Conservation (phyloP, 2,797 vertebrate genomes). For the Acanthurus lineatus region DNA sequence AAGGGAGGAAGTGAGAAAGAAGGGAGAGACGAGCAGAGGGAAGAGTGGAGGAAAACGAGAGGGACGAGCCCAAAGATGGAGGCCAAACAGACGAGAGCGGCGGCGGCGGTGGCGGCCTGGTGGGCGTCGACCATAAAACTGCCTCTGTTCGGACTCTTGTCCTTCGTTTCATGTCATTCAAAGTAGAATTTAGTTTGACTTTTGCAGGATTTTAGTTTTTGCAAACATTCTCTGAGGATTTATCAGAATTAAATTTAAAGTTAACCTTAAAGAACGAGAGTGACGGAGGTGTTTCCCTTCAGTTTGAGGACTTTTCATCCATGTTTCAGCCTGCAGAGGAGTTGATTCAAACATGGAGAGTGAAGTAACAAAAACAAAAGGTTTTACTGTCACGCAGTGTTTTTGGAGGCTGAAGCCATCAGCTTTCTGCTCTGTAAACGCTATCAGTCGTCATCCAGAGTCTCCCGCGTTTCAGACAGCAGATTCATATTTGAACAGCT, state of each 20-base stretch:
- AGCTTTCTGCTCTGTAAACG: neutral
- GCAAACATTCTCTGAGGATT: too few species aligned
- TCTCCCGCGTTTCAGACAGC: conserved; percentile 17
- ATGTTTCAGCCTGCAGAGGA: too few species aligned
- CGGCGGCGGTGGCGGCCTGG: neutral
- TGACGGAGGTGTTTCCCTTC: too few species aligned
- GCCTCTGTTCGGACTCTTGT: neutral
- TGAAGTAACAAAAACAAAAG: too few species aligned
- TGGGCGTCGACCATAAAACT: neutral
- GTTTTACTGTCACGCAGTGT: too few species aligned
- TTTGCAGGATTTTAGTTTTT: too few species aligned
- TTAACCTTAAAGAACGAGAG: too few species aligned
- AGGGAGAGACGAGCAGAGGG: neutral
- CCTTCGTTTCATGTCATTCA: neutral
- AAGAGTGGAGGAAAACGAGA: neutral
- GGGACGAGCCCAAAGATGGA: neutral
- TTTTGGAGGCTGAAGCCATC: neutral
- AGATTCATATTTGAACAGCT: conserved; percentile 52
- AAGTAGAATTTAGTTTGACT: too few species aligned
- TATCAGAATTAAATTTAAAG: too few species aligned
- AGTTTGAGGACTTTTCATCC: too few species aligned
- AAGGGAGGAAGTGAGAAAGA: neutral
- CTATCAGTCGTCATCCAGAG: neutral
- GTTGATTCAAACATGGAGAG: too few species aligned
- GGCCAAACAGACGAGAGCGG: too few species aligned